Evolutionary conservation across 1,140 invertebrate species (phyloP), one percentile per base, ranked within the genome.

Genomic region (Bombus picipes): DNA sequence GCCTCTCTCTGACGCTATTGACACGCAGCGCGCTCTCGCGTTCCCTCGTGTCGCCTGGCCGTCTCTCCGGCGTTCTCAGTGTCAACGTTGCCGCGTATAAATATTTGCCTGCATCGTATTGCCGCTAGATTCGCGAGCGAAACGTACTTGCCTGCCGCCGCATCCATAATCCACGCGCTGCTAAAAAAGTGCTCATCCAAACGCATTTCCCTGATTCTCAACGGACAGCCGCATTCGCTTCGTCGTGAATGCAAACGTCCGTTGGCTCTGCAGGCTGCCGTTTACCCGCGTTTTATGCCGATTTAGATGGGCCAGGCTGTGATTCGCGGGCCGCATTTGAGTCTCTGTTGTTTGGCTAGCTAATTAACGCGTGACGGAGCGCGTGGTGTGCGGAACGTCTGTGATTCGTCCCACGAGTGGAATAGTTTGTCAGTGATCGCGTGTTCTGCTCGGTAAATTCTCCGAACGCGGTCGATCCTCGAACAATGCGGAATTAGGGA

Each of bases 61-160:
- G 12, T 12, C 37, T 53, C 62, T 53, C 18, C 28, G 57, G 32
- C 66, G 68, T 76, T 77, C 73, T 68, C 73, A 68, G 62, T 57
- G 73, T 83, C 73, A 76, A 77, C 62, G 73, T 83, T 76, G 37
- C 34, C 39, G 22, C 32, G 81, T 76, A 39, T 66, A 76, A 83
- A 83, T 83, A 76, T 83, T 83, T 83, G 28, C 62, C 28, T 10
- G 73, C 34, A 22, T 41, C 43, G 72, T 68, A 59, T 37, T 3
- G 34, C 25, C 47, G 43, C 15, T 34, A 53, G 73, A 76, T 68
- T 76, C 57, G 28, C 78, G 57, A 77, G 43, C n/a, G 81, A 76
- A 77, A 83, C 62, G 18, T 3, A 13, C 39, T 10, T 4, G 8
- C 2, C n/a, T 15, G 10, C 12, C n/a, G 15, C 41, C 4, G 39